Evolutionary conservation across 2,113 vertebrate species (phyloP), one percentile per base, ranked within the genome.

Genomic region (Vanacampus margaritifer): DNA sequence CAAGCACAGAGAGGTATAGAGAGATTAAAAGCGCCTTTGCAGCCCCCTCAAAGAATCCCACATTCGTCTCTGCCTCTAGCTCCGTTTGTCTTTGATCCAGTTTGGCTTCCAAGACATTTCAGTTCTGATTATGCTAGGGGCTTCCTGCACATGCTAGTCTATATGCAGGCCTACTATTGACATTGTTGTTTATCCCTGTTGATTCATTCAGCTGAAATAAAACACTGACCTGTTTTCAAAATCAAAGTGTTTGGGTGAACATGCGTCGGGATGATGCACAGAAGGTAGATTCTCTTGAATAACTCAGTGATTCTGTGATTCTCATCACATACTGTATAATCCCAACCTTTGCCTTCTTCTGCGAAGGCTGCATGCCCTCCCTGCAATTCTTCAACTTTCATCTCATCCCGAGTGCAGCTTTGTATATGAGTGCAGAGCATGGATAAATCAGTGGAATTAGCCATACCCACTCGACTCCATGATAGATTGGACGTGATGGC

Each of bases 1-100:
- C 79, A 80, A 88, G 77, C 73, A 84, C 83, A 83, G 79, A 69
- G 80, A 84, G 75, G 79, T 87, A 83, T 74, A 64, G 72, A 74
- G 75, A 80, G 88, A 87, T 89, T 89, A 89, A 85, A 89, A 71
- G 69, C 69, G 74, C 74, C 73, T 85, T 78, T 83, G 79, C 74
- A 79, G 72, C 74, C 75, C 74, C 83, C 81, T 75, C 69, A 63
- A 81, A 71, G 79, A 86, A 76, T 88, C 75, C 76, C 76, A 78
- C 84, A 84, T 65, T 76, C 57, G 74, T 73, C 71, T 72, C 66
- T 79, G 79, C 79, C 75, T 80, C 74, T 24, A 76, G 77, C 67
- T 70, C 68, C 75, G 72, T 70, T 82, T 64, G 71, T 85, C 83
- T 87, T 87, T 88, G 81, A 87, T 88, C 82, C 57, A 43, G 45